Conservation (phyloP, 2,797 vertebrate species). For the Myripristis murdjan region DNA sequence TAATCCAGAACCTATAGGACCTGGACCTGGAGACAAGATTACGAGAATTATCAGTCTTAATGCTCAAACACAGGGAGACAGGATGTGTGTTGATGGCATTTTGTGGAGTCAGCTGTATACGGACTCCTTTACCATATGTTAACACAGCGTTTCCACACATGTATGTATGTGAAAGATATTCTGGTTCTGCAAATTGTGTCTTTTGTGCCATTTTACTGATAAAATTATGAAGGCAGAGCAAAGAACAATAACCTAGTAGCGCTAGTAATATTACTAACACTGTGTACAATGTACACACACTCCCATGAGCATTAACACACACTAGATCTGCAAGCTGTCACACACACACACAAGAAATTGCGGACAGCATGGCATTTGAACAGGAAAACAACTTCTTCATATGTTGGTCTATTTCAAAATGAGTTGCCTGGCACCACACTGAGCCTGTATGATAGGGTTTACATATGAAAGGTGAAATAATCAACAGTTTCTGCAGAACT, state of each 20-base stretch:
- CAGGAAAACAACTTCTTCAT: too few species aligned
- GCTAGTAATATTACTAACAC: neutral
- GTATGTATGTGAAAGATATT: neutral
- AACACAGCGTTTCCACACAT: neutral
- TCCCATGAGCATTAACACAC: neutral
- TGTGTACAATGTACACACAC: neutral
- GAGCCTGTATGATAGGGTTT: neutral
- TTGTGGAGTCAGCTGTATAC: slow-evolving; percentile 5
- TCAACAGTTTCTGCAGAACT: neutral
- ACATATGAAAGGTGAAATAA: neutral
- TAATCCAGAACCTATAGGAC: slow-evolving; percentile 73
- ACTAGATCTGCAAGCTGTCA: neutral
- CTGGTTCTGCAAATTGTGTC: neutral
- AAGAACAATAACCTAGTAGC: neutral
- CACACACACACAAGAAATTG: too few species aligned
- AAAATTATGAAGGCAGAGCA: too few species aligned
- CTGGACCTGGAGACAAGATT: slow-evolving; percentile 66
- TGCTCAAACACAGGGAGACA: slow-evolving; percentile 20
- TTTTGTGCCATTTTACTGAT: neutral
- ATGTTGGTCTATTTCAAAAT: too few species aligned
- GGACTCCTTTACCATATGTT: neutral
- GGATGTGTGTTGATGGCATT: slow-evolving; percentile 10
- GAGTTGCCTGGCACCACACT: neutral
- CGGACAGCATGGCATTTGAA: too few species aligned
- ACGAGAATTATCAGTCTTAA: slow-evolving; percentile 33